Evolutionary conservation across 2,113 vertebrate genomes (phyloP).

Genomic region (Odontophorus gujanensis): DNA sequence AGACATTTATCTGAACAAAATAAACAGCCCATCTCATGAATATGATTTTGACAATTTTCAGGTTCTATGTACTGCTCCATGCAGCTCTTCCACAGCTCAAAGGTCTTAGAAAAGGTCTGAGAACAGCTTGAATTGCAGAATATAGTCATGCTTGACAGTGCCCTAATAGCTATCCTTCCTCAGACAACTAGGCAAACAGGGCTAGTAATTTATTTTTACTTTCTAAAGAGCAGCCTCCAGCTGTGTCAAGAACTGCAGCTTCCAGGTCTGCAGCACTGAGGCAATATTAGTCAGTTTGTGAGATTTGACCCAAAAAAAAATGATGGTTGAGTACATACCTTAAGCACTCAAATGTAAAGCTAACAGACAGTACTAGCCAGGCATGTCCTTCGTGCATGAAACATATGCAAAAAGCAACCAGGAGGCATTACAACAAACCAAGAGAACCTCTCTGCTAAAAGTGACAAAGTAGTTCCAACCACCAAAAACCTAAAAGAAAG

Average conservation of each 20-base stretch:
- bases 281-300: not conserved
- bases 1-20: not conserved
- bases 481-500: not conserved
- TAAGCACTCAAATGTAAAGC: not conserved
- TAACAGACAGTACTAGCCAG: not conserved
- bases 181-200: not conserved
- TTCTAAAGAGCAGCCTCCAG: not conserved
- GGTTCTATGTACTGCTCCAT: not conserved
- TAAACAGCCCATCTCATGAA: not conserved
- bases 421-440: rapidly evolving
- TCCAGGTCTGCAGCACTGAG: not conserved
- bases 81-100: not conserved
- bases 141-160: not conserved
- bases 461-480: not conserved
- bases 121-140: not conserved
- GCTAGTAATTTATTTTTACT: not conserved
- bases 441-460: not conserved
- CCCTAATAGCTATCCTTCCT: not conserved
- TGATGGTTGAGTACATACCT: too few species aligned
- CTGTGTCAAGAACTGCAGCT: not conserved
- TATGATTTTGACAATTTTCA: too few species aligned
- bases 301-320: not conserved
- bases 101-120: not conserved
- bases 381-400: not conserved
- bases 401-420: not conserved